These are phyloP conservation scores for Drosophila meridionalis DNA, from an alignment of 2,888 invertebrate genomes.

Conservation along the genomic window DNA sequence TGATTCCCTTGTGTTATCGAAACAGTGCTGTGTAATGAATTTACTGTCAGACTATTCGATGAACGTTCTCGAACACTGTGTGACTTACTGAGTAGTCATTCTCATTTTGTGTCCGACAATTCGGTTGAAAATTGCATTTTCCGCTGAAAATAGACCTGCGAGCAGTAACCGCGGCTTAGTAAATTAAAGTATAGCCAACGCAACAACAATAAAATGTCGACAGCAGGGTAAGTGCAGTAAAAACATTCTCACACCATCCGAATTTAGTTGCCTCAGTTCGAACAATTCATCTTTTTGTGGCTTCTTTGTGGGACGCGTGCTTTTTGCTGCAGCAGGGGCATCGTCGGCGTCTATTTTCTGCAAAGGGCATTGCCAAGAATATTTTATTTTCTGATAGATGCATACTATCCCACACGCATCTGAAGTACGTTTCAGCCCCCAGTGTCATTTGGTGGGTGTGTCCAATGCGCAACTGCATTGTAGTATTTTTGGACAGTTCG, in stretches of 20 bases:
- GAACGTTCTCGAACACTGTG: slow-evolving; percentile 57
- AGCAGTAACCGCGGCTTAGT: slow-evolving; percentile 35
- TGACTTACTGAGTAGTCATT: slow-evolving; percentile 52
- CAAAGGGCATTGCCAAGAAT: slow-evolving; percentile 1
- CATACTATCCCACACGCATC: neutral
- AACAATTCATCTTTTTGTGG: slow-evolving; percentile 63
- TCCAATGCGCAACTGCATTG: slow-evolving; percentile 66
- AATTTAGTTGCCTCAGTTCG: slow-evolving; percentile 15
- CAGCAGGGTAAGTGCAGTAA: slow-evolving; percentile 74
- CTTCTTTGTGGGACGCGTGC: slow-evolving; percentile 75
- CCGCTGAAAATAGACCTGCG: slow-evolving; percentile 45
- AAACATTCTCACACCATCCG: neutral
- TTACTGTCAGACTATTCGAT: slow-evolving; percentile 36
- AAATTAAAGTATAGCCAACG: slow-evolving; percentile 37
- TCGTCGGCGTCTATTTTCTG: slow-evolving; percentile 69
- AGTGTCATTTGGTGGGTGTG: slow-evolving; percentile 61
- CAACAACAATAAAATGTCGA: slow-evolving; percentile 71
- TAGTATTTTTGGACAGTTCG: slow-evolving; percentile 50
- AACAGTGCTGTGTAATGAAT: slow-evolving; percentile 28
- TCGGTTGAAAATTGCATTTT: slow-evolving; percentile 66
- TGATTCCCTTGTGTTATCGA: slow-evolving; percentile 3
- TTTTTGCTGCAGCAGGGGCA: slow-evolving; percentile 41
- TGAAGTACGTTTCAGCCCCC: slow-evolving; percentile 17
- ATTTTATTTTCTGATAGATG: slow-evolving; percentile 18
- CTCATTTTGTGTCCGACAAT: slow-evolving; percentile 61